These are phyloP conservation scores for Miltochrista miniata DNA, from an alignment of 2,888 invertebrate species.

Conservation along the genomic window DNA sequence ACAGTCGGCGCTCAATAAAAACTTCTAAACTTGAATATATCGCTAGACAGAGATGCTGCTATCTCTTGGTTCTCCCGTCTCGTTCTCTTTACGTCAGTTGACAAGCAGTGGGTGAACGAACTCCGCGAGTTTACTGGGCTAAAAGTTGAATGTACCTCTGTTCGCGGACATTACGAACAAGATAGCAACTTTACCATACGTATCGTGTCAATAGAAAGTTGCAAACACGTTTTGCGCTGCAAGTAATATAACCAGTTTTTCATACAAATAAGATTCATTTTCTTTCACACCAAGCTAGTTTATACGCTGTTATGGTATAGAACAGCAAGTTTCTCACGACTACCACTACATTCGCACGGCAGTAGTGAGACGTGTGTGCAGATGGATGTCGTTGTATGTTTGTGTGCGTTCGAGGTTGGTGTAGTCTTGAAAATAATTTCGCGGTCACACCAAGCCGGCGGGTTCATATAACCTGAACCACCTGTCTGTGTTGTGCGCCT, in stretches of 20 bases:
- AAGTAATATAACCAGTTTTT: constrained; percentile 39
- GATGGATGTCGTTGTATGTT: constrained; percentile 52
- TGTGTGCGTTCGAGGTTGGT: constrained; percentile 71
- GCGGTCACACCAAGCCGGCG: constrained; percentile 80
- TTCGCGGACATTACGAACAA: constrained; percentile 84
- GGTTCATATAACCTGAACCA: constrained; percentile 80
- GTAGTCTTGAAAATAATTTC: constrained; percentile 84
- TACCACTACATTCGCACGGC: constrained; percentile 69
- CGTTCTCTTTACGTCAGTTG: constrained; percentile 79
- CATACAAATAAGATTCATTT: constrained; percentile 48
- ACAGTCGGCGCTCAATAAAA: constrained; percentile 75
- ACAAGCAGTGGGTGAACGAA: constrained; percentile 84
- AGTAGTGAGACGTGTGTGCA: constrained; percentile 73
- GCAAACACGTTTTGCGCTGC: constrained; percentile 57
- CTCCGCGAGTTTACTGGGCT: constrained; percentile 83
- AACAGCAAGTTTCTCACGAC: constrained; percentile 79
- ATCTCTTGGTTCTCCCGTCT: constrained; percentile 59
- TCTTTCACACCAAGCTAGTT: constrained; percentile 32
- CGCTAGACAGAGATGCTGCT: constrained; percentile 61
- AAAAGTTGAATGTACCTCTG: constrained; percentile 84
- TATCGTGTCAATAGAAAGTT: constrained; percentile 42
- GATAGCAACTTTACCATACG: constrained; percentile 82
- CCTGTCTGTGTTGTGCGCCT: constrained; percentile 80
- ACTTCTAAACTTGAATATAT: constrained; percentile 75
- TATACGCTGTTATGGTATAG: constrained; percentile 51